These are phyloP conservation scores for Sarcoramphus papa DNA, from an alignment of 2,797 vertebrate species.

Conservation along the genomic window DNA sequence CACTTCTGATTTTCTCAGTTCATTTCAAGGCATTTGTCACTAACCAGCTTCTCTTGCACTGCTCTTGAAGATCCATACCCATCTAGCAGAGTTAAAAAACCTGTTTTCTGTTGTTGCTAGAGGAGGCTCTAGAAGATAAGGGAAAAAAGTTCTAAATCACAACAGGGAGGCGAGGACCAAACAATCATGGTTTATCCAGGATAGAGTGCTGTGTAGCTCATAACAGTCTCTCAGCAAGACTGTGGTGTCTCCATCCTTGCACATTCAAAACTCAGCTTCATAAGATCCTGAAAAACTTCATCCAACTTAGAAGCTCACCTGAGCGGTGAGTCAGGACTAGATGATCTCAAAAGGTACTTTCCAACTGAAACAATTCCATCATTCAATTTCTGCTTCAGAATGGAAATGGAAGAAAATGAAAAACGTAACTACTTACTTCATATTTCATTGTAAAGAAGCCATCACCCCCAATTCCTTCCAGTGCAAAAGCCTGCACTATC, in stretches of 20 bases:
- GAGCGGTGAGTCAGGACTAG: background rate
- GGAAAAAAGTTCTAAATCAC: background rate
- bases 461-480: slow-evolving; percentile 95
- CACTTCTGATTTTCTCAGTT: background rate
- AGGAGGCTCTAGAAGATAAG: background rate
- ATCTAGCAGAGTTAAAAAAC: background rate
- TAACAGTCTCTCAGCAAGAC: background rate
- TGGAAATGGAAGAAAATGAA: background rate
- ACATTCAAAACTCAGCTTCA: background rate
- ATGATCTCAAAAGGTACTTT: background rate
- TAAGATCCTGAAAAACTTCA: background rate
- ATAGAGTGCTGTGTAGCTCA: background rate
- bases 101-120: background rate
- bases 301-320: accelerated
- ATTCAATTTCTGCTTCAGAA: background rate
- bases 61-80: background rate
- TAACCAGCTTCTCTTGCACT: background rate
- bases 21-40: background rate
- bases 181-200: background rate
- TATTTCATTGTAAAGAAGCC: slow-evolving; percentile 98
- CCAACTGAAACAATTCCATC: accelerated
- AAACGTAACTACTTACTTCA: slow-evolving; percentile 72
- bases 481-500: slow-evolving; percentile 93
- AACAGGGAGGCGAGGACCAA: background rate
- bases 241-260: accelerated